Base-by-base conservation (phyloP, 2,113 vertebrate genomes). In the Stegastes partitus region DNA sequence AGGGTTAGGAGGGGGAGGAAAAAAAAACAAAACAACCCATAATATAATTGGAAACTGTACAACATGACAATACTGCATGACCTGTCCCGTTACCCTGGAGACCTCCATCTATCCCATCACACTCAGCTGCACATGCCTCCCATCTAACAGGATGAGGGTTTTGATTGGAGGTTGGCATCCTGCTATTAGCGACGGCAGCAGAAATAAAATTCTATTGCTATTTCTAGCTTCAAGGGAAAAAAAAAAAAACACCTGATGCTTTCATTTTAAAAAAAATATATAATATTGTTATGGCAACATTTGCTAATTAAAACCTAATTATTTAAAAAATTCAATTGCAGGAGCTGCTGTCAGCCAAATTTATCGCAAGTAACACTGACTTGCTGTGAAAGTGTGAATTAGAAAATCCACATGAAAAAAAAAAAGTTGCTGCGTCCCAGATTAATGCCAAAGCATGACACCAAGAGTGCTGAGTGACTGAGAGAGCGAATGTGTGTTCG, bases 21-120 rank as follows among this genome's bases (percentile, higher is more conserved):
- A 34, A 34, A 31, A 31, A 31, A 31, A 82, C 76, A 64, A 87
- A 86, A 87, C 64, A 86, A 62, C 58, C 61, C 49, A 77, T 84
- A 87, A 87, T 87, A 82, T 84, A 82, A 87, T 68, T 82, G 72
- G 63, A 68, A 72, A 84, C 34, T 78, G 76, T 82, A 80, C 37
- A 68, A 89, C 79, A 81, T 77, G 57, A 79, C 61, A 74, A 81
- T 45, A 68, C 57, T 12, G 56, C 62, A 50, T 81, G 81, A 85
- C 75, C 81, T 77, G 75, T 64, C 58, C 80, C 59, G 83, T 88
- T 89, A 74, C 82, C 80, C 72, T 28, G 74, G 83, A 85, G 73
- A 85, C 87, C 45, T 19, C 58, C 19, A 61, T 18, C 49, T 16
- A 39, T 70, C 53, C 75, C 67, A 68, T 74, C 70, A 61, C 37